These are phyloP conservation scores for Oenanthe melanoleuca DNA, from an alignment of 2,113 vertebrate species.

Conservation along the genomic window DNA sequence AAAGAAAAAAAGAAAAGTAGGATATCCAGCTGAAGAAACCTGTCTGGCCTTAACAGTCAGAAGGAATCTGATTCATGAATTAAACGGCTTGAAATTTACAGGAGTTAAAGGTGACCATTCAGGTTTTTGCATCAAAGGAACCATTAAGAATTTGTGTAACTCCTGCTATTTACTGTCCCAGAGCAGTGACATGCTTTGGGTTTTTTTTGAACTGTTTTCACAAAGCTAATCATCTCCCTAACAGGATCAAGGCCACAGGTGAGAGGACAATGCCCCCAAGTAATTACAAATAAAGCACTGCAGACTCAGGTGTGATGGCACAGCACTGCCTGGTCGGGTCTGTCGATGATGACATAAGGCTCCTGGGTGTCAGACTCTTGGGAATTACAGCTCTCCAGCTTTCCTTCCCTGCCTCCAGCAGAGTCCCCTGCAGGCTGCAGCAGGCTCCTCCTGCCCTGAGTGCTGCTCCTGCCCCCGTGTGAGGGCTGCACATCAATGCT, in stretches of 20 bases:
- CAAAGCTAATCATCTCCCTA: background rate
- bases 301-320: background rate
- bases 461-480: accelerated
- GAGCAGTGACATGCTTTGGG: background rate
- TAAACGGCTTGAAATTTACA: background rate
- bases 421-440: background rate
- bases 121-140: background rate
- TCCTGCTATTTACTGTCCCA: background rate
- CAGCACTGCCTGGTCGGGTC: background rate
- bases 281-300: background rate
- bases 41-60: background rate
- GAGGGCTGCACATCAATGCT: background rate
- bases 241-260: slow-evolving; percentile 11
- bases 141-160: background rate
- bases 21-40: background rate
- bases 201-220: background rate
- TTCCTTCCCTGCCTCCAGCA: background rate
- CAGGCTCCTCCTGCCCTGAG: background rate
- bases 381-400: background rate
- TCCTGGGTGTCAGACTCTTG: slow-evolving; percentile 24
- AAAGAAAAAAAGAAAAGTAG: background rate
- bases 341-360: slow-evolving; percentile 66
- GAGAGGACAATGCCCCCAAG: background rate
- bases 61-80: background rate
- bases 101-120: background rate